Conservation (phyloP, 2,888 invertebrate genomes). For the Lycophotia porphyrea region DNA sequence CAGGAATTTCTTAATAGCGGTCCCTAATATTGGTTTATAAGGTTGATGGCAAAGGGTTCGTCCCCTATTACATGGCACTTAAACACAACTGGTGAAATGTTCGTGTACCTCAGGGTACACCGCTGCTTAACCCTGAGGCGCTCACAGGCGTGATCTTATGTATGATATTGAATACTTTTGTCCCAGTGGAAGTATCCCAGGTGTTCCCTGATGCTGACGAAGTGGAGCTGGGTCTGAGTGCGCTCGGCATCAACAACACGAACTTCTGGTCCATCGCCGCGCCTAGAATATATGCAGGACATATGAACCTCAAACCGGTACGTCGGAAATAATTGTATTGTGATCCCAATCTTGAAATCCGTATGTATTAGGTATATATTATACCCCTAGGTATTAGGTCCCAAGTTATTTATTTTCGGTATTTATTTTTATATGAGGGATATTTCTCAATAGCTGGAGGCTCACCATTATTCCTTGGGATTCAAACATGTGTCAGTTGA, state of each 20-base stretch:
- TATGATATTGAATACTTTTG: background rate
- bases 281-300: conserved; percentile 78
- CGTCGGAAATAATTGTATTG: background rate
- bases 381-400: background rate
- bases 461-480: background rate
- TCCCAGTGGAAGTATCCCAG: conserved; percentile 65
- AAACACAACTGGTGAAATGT: background rate
- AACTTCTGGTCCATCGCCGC: conserved; percentile 87
- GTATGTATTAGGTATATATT: too few species aligned
- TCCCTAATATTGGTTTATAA: background rate
- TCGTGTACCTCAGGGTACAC: background rate
- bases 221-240: conserved; percentile 73
- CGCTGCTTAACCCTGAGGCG: background rate
- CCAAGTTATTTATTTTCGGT: background rate
- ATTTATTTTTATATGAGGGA: background rate
- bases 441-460: background rate
- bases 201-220: conserved; percentile 76
- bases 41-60: background rate
- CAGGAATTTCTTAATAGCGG: background rate
- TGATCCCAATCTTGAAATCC: background rate
- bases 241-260: conserved; percentile 84
- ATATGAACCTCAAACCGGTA: conserved; percentile 82
- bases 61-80: background rate
- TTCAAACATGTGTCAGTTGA: background rate
- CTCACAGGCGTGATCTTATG: background rate